These are phyloP conservation scores for Gallinago undulata DNA, from an alignment of 2,113 vertebrate species.

Conservation along the genomic window DNA sequence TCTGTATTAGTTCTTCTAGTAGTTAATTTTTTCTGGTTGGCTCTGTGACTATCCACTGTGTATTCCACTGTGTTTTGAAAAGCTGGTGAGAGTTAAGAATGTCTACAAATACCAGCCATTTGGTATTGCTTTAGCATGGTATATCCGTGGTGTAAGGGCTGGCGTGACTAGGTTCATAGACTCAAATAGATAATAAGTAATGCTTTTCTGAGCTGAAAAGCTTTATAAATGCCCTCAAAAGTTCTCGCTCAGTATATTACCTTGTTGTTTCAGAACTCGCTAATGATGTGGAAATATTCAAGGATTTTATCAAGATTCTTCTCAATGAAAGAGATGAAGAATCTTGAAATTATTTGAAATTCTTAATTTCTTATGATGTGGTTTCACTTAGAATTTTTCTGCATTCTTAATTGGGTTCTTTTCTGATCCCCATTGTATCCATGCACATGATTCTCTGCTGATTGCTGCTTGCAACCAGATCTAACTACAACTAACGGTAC, in stretches of 20 bases:
- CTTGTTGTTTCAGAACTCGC: constrained; percentile 72
- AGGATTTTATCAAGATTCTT: constrained; percentile 38
- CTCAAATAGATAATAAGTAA: rapidly evolving
- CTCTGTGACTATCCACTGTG: neutral
- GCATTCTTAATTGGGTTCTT: neutral
- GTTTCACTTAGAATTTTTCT: neutral
- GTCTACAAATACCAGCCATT: neutral
- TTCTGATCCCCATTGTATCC: rapidly evolving
- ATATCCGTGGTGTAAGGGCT: neutral
- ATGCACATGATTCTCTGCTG: neutral
- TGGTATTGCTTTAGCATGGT: neutral
- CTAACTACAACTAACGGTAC: neutral
- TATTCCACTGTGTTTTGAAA: constrained; percentile 32
- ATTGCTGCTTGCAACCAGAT: neutral
- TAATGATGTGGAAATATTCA: constrained; percentile 71
- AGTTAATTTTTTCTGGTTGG: neutral
- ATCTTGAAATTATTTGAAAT: neutral
- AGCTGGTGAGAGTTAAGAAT: neutral
- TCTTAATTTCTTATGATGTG: neutral
- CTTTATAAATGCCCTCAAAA: neutral
- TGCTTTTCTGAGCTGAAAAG: neutral
- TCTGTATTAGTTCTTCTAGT: constrained; percentile 24
- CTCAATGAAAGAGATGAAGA: neutral
- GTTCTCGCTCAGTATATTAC: constrained; percentile 35
- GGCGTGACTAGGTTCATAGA: neutral